Evolutionary conservation across 1,140 invertebrate species (phyloP).

Genomic region (Radopholus similis): DNA sequence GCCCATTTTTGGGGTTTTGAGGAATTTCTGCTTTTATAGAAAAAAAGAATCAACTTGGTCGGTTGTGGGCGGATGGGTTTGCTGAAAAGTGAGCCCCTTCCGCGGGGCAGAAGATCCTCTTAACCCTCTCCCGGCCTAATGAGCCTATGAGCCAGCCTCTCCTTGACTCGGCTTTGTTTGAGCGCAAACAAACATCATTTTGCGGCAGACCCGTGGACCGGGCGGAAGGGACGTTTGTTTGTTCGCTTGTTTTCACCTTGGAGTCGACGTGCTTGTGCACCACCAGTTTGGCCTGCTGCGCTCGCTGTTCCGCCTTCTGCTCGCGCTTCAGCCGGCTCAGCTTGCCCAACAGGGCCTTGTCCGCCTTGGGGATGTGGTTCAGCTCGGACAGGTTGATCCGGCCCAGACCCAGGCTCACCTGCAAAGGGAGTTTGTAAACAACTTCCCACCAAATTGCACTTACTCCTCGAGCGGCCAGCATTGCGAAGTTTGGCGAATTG

Average conservation of each 20-base stretch:
- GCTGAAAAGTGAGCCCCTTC: not conserved
- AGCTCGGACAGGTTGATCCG: conserved; percentile 55
- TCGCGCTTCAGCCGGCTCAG: conserved; percentile 38
- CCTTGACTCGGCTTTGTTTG: not conserved
- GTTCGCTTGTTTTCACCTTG: conserved; percentile 23
- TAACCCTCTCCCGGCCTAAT: not conserved
- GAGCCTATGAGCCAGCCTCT: not conserved
- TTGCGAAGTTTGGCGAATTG: too few relatives aligned
- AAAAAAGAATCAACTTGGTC: not conserved
- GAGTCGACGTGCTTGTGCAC: conserved; percentile 51
- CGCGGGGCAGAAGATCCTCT: not conserved
- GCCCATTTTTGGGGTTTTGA: too few relatives aligned
- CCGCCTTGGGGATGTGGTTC: conserved; percentile 45
- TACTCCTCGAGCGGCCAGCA: too few relatives aligned
- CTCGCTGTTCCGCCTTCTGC: conserved; percentile 22
- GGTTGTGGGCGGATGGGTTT: not conserved
- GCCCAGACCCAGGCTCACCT: conserved; percentile 48
- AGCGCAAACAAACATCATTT: not conserved
- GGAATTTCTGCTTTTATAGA: too few relatives aligned
- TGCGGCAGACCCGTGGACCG: not conserved
- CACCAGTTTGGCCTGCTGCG: conserved; percentile 25
- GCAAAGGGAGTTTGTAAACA: too few relatives aligned
- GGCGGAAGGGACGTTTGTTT: not conserved
- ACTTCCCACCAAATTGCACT: too few relatives aligned
- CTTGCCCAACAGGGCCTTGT: conserved; percentile 32